Percentiles rank a stretch among this genome's conserved stretches.
Conservation (phyloP, 1,140 invertebrate genomes). For the Megathymus violae region DNA sequence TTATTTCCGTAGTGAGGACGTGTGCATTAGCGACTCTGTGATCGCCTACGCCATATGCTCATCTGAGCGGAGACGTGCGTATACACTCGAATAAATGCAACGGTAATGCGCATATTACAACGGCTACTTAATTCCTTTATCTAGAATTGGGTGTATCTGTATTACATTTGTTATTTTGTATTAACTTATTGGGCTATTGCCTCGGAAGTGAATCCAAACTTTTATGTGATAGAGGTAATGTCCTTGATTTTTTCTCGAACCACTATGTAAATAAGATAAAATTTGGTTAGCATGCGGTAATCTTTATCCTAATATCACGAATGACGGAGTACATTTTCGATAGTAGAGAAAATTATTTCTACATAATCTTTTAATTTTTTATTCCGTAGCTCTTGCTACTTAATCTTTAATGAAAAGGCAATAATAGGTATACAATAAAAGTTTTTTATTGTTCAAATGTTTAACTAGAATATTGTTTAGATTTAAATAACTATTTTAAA, state of each 20-base stretch:
- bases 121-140: conserved; percentile 64
- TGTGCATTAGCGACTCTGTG: conserved; percentile 64
- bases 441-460: conserved; percentile 76
- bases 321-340: conserved; percentile 55
- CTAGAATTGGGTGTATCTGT: conserved; percentile 61
- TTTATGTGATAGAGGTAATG: conserved; percentile 76
- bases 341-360: conserved; percentile 50
- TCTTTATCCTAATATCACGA: conserved; percentile 57
- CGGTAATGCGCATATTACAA: conserved; percentile 69
- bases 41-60: conserved; percentile 72
- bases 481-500: conserved; percentile 59
- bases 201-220: conserved; percentile 65
- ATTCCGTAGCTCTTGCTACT: conserved; percentile 52
- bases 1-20: conserved; percentile 59
- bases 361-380: conserved; percentile 61
- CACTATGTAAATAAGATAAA: conserved; percentile 78
- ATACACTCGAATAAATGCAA: conserved; percentile 73
- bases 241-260: conserved; percentile 70
- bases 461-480: conserved; percentile 66
- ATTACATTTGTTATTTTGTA: conserved; percentile 52
- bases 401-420: conserved; percentile 69
- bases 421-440: conserved; percentile 78
- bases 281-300: conserved; percentile 60
- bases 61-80: conserved; percentile 73
- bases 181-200: conserved; percentile 77